A percentile compares a stretch with the other conserved stretches of the same genome.
These are phyloP conservation scores for Macquaria ambigua DNA, from an alignment of 2,113 vertebrate species.

Conservation along the genomic window DNA sequence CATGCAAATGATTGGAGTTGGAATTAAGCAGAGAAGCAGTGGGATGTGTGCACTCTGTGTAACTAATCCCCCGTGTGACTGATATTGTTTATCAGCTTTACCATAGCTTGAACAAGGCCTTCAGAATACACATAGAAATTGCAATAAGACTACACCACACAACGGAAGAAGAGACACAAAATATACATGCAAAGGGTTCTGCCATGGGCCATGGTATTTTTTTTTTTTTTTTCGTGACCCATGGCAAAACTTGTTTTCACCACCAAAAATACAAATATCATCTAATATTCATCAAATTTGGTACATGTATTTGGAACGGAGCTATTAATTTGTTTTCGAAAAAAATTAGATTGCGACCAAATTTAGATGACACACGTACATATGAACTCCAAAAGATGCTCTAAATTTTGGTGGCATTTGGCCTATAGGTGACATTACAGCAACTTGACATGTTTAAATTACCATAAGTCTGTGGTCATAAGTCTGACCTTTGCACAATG, in stretches of 20 bases:
- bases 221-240: too few relatives aligned
- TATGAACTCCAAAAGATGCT: background rate
- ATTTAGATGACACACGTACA: background rate
- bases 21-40: conserved; percentile 42
- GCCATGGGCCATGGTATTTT: too few relatives aligned
- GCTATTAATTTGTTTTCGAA: background rate
- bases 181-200: background rate
- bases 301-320: background rate
- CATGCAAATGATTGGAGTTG: conserved; percentile 44
- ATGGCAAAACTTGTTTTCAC: too few relatives aligned
- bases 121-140: conserved; percentile 34
- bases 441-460: background rate
- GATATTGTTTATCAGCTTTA: conserved; percentile 53
- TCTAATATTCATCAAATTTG: background rate
- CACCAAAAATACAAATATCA: background rate
- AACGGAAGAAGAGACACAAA: background rate
- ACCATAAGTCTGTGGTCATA: background rate
- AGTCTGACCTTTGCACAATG: background rate
- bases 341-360: background rate
- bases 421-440: background rate
- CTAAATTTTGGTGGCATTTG: background rate
- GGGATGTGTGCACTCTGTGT: conserved; percentile 27
- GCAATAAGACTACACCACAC: conserved; percentile 14
- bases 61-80: conserved; percentile 64
- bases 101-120: conserved; percentile 40